Evolutionary conservation across 2,888 invertebrate species (phyloP), one percentile per base, ranked within the genome.

Genomic region (Bombylius discolor): DNA sequence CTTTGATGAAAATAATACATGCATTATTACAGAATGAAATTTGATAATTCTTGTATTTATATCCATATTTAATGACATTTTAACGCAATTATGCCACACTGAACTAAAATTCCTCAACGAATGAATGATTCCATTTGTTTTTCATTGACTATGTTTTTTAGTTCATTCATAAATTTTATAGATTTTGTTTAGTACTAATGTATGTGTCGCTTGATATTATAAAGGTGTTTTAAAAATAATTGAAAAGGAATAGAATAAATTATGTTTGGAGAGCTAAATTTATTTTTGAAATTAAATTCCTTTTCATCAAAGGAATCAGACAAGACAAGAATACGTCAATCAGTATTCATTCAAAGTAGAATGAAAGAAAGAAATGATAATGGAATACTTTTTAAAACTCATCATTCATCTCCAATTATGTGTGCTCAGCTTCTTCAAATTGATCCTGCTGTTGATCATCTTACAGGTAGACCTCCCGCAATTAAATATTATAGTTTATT

Each of bases 401-500:
- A 55, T 55, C 51, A 51, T 34, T 42, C 33, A 47, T 44, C 39
- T 49, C 51, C 47, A 51, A 47, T 42, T 46, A 31, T 42, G 32
- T 47, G 44, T 44, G 14, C 31, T 42, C 34, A 33, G 51, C 33
- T 36, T 51, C 51, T 14, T 12, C 8, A 14, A 9, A 13, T 42
- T 4, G 11, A 42, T 42, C 9, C 31, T 48, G 13, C 12, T 31
- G 32, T 42, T n/a, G 44, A 48, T 51, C 51, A 32, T 48, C 51
- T 48, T 42, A 39, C 47, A 55, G 51, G 51, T 42, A 44, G 55
- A 55, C 55, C 55, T 55, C 55, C 55, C 55, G 55, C 55, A 47
- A 51, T 39, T 48, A 44, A 47, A 51, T n/a, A n/a, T n/a, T n/a
- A n/a, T 23, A 23, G 23, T 23, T 23, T 23, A 23, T 23, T 23